Conservation (phyloP, 2,888 invertebrate species). For the Leptopilina syphax region DNA sequence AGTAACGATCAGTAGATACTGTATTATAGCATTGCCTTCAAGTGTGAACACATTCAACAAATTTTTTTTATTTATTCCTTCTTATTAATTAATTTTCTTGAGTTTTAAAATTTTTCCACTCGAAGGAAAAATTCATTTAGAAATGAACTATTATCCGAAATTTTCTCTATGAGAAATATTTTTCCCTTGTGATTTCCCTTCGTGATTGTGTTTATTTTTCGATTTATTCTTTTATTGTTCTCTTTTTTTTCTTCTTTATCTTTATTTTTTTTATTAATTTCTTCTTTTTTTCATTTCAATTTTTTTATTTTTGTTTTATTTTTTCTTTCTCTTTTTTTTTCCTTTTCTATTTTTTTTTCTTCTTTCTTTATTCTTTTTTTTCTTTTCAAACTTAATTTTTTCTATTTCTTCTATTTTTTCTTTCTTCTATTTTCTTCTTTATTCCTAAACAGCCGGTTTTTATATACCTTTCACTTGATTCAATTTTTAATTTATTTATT, state of each 20-base stretch:
- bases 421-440: no score
- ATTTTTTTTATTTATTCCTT: slow-evolving; percentile 1
- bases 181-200: neutral
- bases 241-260: no score
- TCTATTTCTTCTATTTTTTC: no score
- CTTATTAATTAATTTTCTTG: slow-evolving; percentile 21
- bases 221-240: neutral
- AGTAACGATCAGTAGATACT: slow-evolving; percentile 54
- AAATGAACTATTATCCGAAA: slow-evolving; percentile 6
- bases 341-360: no score
- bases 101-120: neutral
- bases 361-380: no score
- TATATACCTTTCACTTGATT: no score
- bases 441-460: no score
- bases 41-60: slow-evolving; percentile 38
- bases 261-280: no score
- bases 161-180: neutral
- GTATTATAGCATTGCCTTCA: slow-evolving; percentile 24
- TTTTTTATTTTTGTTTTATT: no score
- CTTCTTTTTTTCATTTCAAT: no score
- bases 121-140: neutral
- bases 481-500: neutral
- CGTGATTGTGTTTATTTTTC: neutral
- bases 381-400: no score
- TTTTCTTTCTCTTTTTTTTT: no score